These are phyloP conservation scores for Lasius fuliginosus DNA, from an alignment of 2,888 invertebrate genomes.

Conservation along the genomic window DNA sequence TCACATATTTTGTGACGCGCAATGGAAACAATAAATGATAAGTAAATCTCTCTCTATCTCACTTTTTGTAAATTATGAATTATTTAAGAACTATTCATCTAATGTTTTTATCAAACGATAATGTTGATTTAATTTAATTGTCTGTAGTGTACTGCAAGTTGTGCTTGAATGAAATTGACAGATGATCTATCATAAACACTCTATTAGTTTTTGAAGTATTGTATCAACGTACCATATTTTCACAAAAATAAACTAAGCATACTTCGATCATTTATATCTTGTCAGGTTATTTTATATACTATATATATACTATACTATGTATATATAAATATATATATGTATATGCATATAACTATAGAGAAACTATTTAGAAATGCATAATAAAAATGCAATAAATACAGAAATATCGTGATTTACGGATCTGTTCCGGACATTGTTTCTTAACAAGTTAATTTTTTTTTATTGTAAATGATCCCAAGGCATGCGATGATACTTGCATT, in stretches of 20 bases:
- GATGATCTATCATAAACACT: constrained; percentile 27
- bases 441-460: too few species aligned
- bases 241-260: constrained; percentile 4
- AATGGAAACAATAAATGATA: neutral
- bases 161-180: constrained; percentile 20
- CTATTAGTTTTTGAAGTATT: constrained; percentile 36
- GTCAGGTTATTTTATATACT: neutral
- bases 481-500: too few species aligned
- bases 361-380: neutral
- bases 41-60: neutral
- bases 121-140: constrained; percentile 10
- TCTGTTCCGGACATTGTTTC: too few species aligned
- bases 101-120: neutral
- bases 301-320: neutral
- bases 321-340: neutral
- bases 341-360: neutral
- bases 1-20: neutral
- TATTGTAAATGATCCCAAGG: too few species aligned
- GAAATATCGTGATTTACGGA: too few species aligned
- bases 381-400: constrained; percentile 1
- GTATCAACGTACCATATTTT: constrained; percentile 23
- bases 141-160: neutral
- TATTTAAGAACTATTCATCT: constrained; percentile 10
- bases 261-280: neutral
- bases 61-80: neutral